These are phyloP conservation scores for Caerostris extrusa DNA, from an alignment of 1,140 invertebrate genomes.

Conservation along the genomic window DNA sequence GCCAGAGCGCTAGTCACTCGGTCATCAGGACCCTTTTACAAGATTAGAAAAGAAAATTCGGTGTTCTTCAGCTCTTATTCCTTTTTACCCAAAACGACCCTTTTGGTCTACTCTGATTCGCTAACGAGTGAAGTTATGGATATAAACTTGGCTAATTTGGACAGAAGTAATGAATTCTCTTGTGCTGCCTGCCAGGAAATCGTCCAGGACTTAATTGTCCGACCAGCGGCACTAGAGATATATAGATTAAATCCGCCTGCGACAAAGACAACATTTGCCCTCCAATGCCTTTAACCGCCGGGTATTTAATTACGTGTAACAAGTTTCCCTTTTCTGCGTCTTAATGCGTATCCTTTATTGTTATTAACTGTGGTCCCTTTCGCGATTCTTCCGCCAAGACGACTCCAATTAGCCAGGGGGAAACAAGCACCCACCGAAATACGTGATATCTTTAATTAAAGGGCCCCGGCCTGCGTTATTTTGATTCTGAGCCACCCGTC, in stretches of 20 bases:
- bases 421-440: not conserved
- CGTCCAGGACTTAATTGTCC: too few species aligned
- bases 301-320: slow-evolving; percentile 23
- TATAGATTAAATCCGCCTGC: not conserved
- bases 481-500: not conserved
- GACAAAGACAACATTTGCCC: slow-evolving; percentile 5
- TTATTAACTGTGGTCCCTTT: slow-evolving; percentile 2
- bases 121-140: too few species aligned
- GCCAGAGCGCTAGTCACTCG: too few species aligned
- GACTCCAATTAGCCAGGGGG: not conserved
- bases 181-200: too few species aligned
- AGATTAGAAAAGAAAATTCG: too few species aligned
- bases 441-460: slow-evolving; percentile 43
- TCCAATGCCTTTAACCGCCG: not conserved
- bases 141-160: too few species aligned
- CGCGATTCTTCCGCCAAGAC: not conserved
- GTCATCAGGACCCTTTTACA: too few species aligned
- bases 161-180: too few species aligned
- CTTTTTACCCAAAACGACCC: too few species aligned
- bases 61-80: too few species aligned
- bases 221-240: too few species aligned
- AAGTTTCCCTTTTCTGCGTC: slow-evolving; percentile 1
- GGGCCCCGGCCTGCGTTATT: not conserved
- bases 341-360: not conserved
- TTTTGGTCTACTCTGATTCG: too few species aligned